Evolutionary conservation across 2,113 vertebrate genomes (phyloP).

Genomic region (Colistium nudipinnis): DNA sequence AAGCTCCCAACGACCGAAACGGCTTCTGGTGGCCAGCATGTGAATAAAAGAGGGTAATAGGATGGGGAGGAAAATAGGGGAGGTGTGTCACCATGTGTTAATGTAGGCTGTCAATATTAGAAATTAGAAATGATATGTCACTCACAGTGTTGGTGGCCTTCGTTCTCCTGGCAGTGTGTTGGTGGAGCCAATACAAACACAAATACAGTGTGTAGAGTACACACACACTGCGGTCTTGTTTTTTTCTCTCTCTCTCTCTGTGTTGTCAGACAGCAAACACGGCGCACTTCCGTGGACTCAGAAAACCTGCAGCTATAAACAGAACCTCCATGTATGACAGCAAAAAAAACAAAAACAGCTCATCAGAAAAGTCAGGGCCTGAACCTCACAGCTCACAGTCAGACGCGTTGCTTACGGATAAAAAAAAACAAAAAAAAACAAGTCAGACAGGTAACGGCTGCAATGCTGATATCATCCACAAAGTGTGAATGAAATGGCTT

Average conservation of each 20-base stretch:
- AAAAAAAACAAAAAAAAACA: background rate
- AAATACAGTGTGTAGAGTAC: too few species aligned
- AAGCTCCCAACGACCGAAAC: too few species aligned
- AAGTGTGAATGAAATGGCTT: background rate
- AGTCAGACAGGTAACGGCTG: background rate
- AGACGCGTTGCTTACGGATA: background rate
- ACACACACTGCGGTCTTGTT: background rate
- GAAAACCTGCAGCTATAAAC: conserved; percentile 15
- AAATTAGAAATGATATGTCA: too few species aligned
- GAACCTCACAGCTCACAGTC: conserved; percentile 2
- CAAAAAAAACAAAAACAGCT: background rate
- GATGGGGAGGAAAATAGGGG: too few species aligned
- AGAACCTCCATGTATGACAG: conserved; percentile 1
- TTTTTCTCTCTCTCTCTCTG: background rate
- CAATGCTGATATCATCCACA: background rate
- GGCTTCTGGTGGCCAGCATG: too few species aligned
- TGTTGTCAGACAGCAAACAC: conserved; percentile 24
- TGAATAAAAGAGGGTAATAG: too few species aligned
- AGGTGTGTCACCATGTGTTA: too few species aligned
- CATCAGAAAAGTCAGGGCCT: background rate
- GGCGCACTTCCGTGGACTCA: conserved; percentile 4
- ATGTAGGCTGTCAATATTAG: too few species aligned
- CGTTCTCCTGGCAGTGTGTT: background rate
- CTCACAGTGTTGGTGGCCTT: background rate
- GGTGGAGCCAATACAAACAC: background rate